A percentile compares a stretch with the other conserved stretches of the same genome.
Conservation (phyloP, 2,113 vertebrate genomes). For the Callocephalon fimbriatum region DNA sequence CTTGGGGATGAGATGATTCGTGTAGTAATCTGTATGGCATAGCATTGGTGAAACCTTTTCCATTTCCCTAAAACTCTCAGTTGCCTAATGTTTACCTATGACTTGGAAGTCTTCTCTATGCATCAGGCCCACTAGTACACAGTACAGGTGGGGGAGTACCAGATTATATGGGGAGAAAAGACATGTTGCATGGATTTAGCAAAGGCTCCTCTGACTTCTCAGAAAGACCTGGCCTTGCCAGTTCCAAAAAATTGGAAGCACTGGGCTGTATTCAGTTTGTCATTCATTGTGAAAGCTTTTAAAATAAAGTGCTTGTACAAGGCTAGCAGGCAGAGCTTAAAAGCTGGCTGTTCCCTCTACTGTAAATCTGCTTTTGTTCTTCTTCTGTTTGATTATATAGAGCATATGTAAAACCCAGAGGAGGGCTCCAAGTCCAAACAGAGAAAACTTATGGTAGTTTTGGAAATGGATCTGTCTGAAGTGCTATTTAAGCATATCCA, state of each 20-base stretch:
- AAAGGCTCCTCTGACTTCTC: not conserved
- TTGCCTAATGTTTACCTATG: not conserved
- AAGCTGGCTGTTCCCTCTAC: not conserved
- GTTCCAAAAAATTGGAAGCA: not conserved
- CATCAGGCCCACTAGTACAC: not conserved
- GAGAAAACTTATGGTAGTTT: not conserved
- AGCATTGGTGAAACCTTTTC: not conserved
- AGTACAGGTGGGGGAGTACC: not conserved
- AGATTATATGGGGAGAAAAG: not conserved
- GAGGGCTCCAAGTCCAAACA: not conserved
- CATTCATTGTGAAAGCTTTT: conserved; percentile 13
- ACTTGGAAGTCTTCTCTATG: not conserved
- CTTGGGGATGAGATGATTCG: not conserved
- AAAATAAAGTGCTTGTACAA: conserved; percentile 4
- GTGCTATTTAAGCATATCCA: not conserved
- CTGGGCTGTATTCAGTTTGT: not conserved
- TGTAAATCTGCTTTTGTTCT: not conserved
- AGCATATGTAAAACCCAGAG: not conserved
- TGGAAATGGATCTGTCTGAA: not conserved
- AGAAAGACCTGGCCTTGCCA: not conserved
- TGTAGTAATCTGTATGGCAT: not conserved
- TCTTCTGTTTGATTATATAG: not conserved
- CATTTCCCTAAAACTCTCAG: not conserved
- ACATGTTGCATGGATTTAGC: not conserved
- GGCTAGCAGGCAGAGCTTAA: not conserved